Evolutionary conservation across 2,797 vertebrate species (phyloP), one percentile per base, ranked within the genome.

Genomic region (Stomatorhinus walkeri): DNA sequence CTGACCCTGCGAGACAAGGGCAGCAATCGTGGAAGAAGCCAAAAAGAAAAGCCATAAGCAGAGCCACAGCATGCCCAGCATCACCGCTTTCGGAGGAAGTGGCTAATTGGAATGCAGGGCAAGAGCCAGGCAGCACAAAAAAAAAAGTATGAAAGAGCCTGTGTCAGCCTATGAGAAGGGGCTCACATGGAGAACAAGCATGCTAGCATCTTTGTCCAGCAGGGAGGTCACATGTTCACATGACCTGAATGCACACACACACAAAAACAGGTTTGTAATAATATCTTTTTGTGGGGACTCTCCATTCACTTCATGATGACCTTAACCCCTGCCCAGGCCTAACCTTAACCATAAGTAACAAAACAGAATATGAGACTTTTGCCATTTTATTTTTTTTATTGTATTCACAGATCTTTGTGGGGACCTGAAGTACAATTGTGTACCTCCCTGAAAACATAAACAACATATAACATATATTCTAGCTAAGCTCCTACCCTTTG

Each of bases 91-190:
- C 3, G 32, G 52, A 52, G 12, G 52, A 72, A 32, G 16, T 16
- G 19, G 85, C 28, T 54, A 56, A 87, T 59, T 87, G 85, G n/a
- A 87, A 87, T 87, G 85, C 85, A 43, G 85, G 19, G 52, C 52
- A 87, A 16, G 85, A 40, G 85, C 14, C 52, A 36, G 52, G 32
- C 19, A 49, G 24, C 51, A 36, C 12, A 56, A 28, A 85, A 32
- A 85, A 32, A 32, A 87, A 52, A 87, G 52, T n/a, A 7, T 2
- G 16, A 87, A 43, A 16, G 32, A 87, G 6, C 22, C 19, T 5
- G 52, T 32, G 6, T 59, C 52, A 52, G 32, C 28, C 85, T 59
- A 8, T 36, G 52, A 14, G 32, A 59, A 40, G 32, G 16, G 85
- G 32, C 12, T n/a, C 51, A 40, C 81, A 28, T 24, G 3, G 81